Evolutionary conservation across 2,113 vertebrate genomes (phyloP).

Genomic region (Motacilla tschutschensis): DNA sequence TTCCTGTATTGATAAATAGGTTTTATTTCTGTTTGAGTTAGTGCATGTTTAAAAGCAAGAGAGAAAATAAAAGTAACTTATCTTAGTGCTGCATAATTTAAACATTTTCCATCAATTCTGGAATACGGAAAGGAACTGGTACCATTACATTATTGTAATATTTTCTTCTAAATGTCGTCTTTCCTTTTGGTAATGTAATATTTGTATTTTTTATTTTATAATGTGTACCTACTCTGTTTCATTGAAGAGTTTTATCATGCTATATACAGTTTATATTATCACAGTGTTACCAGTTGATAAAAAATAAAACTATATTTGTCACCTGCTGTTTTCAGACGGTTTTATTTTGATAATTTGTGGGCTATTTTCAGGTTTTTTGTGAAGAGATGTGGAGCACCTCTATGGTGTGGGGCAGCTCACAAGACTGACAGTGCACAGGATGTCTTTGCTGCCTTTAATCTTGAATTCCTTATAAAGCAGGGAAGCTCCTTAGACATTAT

Average conservation of each 20-base stretch:
- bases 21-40: constrained; percentile 52
- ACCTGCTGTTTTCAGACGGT: not conserved
- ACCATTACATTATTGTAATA: constrained; percentile 11
- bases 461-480: not conserved
- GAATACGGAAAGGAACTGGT: constrained; percentile 1
- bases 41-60: constrained; percentile 16
- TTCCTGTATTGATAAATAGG: constrained; percentile 7
- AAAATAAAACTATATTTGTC: constrained; percentile 1
- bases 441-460: not conserved
- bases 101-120: not conserved
- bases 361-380: not conserved
- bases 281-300: not conserved
- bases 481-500: not conserved
- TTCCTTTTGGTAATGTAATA: not conserved
- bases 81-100: constrained; percentile 26
- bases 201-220: constrained; percentile 30
- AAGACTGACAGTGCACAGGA: fast-evolving
- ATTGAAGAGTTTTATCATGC: not conserved
- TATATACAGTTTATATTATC: constrained; percentile 20
- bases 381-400: not conserved
- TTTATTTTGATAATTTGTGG: not conserved
- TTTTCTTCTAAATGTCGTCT: not conserved
- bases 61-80: constrained; percentile 14
- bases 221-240: not conserved
- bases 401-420: not conserved